Evolutionary conservation across 1,140 invertebrate species (phyloP).

Genomic region (Drosophila bocqueti): DNA sequence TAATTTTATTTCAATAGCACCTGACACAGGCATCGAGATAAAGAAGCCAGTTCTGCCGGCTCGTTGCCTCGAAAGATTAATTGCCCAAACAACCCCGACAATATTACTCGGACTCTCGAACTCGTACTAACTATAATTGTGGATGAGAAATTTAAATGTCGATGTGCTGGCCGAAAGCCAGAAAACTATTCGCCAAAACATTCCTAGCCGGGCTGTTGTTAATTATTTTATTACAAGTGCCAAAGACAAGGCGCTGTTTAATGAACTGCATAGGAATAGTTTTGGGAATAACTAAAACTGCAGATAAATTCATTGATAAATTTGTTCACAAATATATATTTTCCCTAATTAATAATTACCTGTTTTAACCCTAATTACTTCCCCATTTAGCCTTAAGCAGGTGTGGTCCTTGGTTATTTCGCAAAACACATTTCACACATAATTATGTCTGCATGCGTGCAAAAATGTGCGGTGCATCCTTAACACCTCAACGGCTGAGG

Average conservation of each 20-base stretch:
- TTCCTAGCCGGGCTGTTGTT: conserved; percentile 27
- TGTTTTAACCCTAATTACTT: conserved; percentile 3
- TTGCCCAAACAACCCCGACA: conserved; percentile 30
- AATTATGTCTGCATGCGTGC: conserved; percentile 30
- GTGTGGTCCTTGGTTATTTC: conserved; percentile 37
- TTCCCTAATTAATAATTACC: background rate
- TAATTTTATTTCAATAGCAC: conserved; percentile 37
- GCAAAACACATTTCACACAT: conserved; percentile 32
- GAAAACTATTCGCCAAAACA: conserved; percentile 16
- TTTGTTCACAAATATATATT: background rate
- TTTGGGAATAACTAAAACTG: background rate
- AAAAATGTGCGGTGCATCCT: conserved; percentile 30
- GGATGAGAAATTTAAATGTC: conserved; percentile 35
- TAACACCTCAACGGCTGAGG: conserved; percentile 31
- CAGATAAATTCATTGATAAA: conserved; percentile 7
- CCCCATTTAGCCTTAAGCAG: background rate
- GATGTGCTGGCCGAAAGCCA: conserved; percentile 41
- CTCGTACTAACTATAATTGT: conserved; percentile 20
- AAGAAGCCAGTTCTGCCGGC: conserved; percentile 15
- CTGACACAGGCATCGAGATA: conserved; percentile 45
- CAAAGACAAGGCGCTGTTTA: background rate
- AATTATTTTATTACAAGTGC: conserved; percentile 49
- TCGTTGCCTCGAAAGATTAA: conserved; percentile 41
- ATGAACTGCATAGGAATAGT: conserved; percentile 7
- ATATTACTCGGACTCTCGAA: conserved; percentile 9